Evolutionary conservation across 2,888 invertebrate species (phyloP).

Genomic region (Sycophila texana): DNA sequence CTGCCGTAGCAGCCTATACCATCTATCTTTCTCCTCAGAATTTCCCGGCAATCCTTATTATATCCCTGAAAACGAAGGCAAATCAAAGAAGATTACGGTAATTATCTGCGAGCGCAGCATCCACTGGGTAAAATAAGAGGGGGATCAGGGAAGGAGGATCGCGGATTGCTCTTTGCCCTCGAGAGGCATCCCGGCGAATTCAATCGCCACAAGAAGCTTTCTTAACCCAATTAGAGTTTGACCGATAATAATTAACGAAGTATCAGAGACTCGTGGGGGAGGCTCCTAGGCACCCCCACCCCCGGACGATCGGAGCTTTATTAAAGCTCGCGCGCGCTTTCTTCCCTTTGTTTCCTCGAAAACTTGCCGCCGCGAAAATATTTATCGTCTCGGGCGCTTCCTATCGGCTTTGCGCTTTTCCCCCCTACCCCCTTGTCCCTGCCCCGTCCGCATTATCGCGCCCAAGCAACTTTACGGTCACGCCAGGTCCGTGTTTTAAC

Average conservation of each 20-base stretch:
- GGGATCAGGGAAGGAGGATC: conserved; percentile 12
- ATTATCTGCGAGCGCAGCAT: conserved; percentile 23
- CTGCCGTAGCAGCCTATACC: background rate
- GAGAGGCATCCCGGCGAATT: conserved; percentile 40
- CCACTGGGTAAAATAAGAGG: background rate
- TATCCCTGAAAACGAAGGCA: conserved; percentile 13
- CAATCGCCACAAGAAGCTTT: conserved; percentile 35
- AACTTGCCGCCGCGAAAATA: conserved; percentile 44
- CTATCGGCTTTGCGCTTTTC: background rate
- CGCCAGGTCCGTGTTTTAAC: conserved; percentile 50
- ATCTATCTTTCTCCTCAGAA: conserved; percentile 13
- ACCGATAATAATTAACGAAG: conserved; percentile 51
- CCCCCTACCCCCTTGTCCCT: background rate
- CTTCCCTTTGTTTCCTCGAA: conserved; percentile 9
- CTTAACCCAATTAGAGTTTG: conserved; percentile 49
- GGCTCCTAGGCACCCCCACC: background rate
- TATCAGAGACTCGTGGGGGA: background rate
- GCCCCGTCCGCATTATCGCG: conserved; percentile 29
- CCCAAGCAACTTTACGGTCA: conserved; percentile 50
- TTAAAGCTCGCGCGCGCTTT: conserved; percentile 19
- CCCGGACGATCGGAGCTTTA: conserved; percentile 14
- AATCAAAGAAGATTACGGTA: conserved; percentile 47
- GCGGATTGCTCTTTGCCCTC: background rate
- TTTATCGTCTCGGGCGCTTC: conserved; percentile 44
- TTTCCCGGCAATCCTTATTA: conserved; percentile 29